Evolutionary conservation across 2,113 vertebrate species (phyloP).

Genomic region (Nerophis ophidion): DNA sequence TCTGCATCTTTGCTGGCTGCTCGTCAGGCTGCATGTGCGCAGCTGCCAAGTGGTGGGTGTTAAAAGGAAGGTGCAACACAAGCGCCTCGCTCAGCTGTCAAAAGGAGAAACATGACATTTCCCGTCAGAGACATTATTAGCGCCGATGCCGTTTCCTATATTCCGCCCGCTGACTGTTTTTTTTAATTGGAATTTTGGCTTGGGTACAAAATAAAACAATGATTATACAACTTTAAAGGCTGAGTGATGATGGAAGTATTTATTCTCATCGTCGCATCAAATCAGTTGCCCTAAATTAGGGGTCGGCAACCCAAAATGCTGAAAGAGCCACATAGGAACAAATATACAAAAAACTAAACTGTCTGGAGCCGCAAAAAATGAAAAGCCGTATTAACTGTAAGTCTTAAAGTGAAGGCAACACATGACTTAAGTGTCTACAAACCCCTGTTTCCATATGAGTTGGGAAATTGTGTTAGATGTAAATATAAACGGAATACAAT

Average conservation of each 20-base stretch:
- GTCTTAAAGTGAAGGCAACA: no score
- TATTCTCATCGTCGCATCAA: slow-evolving; percentile 37
- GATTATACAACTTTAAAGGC: slow-evolving; percentile 38
- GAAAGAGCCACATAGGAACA: no score
- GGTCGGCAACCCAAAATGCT: no score
- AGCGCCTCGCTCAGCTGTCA: slow-evolving; percentile 57
- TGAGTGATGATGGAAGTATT: slow-evolving; percentile 32
- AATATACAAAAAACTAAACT: no score
- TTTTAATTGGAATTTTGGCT: slow-evolving; percentile 47
- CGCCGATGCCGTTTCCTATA: slow-evolving; percentile 47
- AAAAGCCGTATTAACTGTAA: no score
- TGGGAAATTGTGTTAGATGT: no score
- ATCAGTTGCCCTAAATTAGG: slow-evolving; percentile 43
- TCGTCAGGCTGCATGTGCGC: slow-evolving; percentile 32
- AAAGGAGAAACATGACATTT: slow-evolving; percentile 65
- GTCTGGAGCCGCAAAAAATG: no score
- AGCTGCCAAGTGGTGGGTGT: slow-evolving; percentile 56
- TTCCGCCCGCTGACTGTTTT: slow-evolving; percentile 36
- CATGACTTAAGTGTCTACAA: no score
- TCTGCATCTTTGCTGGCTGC: slow-evolving; percentile 24
- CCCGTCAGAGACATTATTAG: slow-evolving; percentile 56
- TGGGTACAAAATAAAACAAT: slow-evolving; percentile 53
- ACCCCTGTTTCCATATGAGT: no score
- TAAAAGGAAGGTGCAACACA: slow-evolving; percentile 59
- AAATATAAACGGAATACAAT: no score